phyloP scores from a whole-genome alignment of 2,888 invertebrate species.

The Vannuccia rotundouncinata region DNA sequence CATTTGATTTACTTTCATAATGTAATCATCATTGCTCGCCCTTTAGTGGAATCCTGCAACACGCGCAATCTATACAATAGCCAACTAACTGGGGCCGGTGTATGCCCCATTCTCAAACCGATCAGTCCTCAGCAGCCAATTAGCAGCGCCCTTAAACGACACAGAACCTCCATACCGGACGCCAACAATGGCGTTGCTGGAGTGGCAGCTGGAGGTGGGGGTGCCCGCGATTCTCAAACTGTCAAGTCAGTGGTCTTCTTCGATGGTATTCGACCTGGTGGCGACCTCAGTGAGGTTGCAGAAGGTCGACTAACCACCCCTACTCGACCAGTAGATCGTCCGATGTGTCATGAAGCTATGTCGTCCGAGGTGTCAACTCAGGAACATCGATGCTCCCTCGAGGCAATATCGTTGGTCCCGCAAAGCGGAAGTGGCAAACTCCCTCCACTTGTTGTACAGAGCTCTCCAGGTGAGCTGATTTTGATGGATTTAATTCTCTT shows the following conservation, averaged over 20 bases:
- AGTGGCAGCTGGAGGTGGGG: neutral
- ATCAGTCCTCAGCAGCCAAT: neutral
- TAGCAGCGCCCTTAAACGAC: slow-evolving; percentile 14
- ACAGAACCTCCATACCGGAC: neutral
- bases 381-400: neutral
- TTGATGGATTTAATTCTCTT: no score
- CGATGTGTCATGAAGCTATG: slow-evolving; percentile 59
- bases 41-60: neutral
- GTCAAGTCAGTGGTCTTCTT: slow-evolving; percentile 68
- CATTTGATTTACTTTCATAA: no score
- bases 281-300: slow-evolving; percentile 68
- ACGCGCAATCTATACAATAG: neutral
- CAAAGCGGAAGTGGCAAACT: neutral
- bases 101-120: neutral
- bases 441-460: neutral
- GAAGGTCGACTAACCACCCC: neutral
- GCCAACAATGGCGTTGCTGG: neutral
- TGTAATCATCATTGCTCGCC: no score
- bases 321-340: neutral
- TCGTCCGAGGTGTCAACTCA: slow-evolving; percentile 36
- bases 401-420: neutral
- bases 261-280: slow-evolving; percentile 78
- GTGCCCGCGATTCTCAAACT: neutral
- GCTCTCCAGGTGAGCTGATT: neutral
- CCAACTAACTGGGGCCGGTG: neutral